Evolutionary conservation across 2,113 vertebrate species (phyloP).

Genomic region (Atrichornis clamosus): DNA sequence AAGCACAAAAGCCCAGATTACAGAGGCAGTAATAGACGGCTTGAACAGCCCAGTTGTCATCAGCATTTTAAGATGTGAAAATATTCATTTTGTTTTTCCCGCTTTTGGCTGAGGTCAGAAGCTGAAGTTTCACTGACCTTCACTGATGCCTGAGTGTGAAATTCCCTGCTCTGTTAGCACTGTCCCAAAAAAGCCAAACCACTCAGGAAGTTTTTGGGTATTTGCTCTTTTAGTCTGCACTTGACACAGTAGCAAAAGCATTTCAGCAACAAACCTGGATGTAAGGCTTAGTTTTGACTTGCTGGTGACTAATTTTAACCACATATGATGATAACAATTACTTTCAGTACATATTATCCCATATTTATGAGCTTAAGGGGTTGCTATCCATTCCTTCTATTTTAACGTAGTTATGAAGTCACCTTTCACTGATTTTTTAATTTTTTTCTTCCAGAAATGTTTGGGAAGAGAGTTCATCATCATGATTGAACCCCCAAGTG

Average conservation of each 20-base stretch:
- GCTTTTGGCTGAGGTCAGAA: not conserved
- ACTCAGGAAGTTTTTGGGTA: not conserved
- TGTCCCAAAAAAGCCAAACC: not conserved
- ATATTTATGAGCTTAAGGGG: not conserved
- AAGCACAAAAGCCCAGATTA: not conserved
- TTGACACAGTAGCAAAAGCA: not conserved
- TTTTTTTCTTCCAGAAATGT: not conserved
- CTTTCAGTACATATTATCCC: constrained; percentile 26
- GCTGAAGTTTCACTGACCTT: not conserved
- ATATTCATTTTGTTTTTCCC: not conserved
- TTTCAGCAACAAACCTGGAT: constrained; percentile 1
- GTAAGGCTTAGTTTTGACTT: constrained; percentile 52
- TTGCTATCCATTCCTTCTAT: constrained; percentile 30
- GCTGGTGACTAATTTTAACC: constrained; percentile 59
- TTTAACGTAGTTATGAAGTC: constrained; percentile 16
- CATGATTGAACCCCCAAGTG: not conserved
- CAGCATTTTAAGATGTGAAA: not conserved
- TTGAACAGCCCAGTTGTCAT: not conserved
- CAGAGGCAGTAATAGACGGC: not conserved
- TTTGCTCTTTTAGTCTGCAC: not conserved
- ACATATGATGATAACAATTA: constrained; percentile 45
- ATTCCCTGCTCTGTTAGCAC: not conserved
- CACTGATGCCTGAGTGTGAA: not conserved
- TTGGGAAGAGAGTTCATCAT: not conserved
- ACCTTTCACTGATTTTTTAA: not conserved